Evolutionary conservation across 2,888 invertebrate genomes (phyloP), one percentile per base, ranked within the genome.

Genomic region (Eilema depressum): DNA sequence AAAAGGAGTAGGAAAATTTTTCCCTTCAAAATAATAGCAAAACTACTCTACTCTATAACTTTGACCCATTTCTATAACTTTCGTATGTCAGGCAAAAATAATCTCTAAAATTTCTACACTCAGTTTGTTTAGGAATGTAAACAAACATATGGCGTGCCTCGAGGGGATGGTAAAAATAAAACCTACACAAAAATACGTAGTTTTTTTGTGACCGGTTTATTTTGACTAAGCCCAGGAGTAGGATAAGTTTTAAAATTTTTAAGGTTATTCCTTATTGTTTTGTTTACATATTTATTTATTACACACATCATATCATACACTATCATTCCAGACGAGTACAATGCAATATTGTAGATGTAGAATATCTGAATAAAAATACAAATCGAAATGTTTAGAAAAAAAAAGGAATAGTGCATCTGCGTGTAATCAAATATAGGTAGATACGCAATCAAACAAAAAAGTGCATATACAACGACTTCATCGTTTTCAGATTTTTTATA

Each of bases 81-180:
- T 53, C 53, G n/a, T 53, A n/a, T 53, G 53, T n/a, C 53, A 53
- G 3, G n/a, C 20, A 17, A 41, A 33, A 41, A 12, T 41, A 20
- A 47, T 53, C 20, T 7, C 0, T n/a, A 53, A n/a, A 53, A 53
- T n/a, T n/a, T n/a, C n/a, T 53, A 3, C n/a, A 47, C 47, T 47
- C 47, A 53, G 53, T n/a, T 10, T n/a, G n/a, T 53, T 53, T 53
- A 53, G n/a, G 53, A 47, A 47, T 47, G 47, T 59, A 30, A 61
- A 28, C 30, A 4, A 17, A 41, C 41, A 61, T 61, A 61, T 61
- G 61, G 20, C 5, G 59, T 59, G 60, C 20, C 61, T 61, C 8
- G 20, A 30, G 28, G 61, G 61, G 59, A 17, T 30, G 12, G 30
- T 59, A 59, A 59, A 61, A 61, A 28, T 53, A 53, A 53, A 53